Percentiles rank a stretch among this genome's conserved stretches.
Conservation (phyloP, 2,797 vertebrate species). For the Zalophus californianus region DNA sequence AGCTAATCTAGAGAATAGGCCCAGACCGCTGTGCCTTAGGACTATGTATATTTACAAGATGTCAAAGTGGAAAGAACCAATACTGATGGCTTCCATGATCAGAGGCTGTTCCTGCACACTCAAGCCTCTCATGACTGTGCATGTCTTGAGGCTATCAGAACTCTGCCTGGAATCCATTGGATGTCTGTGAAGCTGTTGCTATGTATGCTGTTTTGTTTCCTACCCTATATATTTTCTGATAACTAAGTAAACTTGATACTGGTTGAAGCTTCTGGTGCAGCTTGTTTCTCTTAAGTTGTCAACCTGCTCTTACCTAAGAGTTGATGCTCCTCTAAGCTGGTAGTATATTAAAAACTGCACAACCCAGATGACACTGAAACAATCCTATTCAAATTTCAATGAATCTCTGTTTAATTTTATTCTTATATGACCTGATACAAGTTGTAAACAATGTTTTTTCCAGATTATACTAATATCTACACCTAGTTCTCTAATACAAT, state of each 20-base stretch:
- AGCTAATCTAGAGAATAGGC: not conserved
- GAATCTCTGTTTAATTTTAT: not conserved
- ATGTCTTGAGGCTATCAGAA: not conserved
- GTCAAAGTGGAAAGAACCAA: not conserved
- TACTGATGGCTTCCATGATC: not conserved
- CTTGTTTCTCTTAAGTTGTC: not conserved
- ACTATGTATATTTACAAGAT: rapidly evolving
- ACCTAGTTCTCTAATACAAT: not conserved
- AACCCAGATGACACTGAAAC: not conserved
- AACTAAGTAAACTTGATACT: not conserved
- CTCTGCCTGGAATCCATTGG: not conserved
- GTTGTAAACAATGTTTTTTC: not conserved
- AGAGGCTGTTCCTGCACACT: not conserved
- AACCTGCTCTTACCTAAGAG: not conserved
- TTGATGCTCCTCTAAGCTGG: not conserved
- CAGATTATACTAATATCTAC: not conserved
- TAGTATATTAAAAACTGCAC: not conserved
- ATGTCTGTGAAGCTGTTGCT: not conserved
- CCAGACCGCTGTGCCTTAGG: rapidly evolving
- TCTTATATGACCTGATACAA: not conserved
- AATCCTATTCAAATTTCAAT: not conserved
- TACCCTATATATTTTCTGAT: not conserved
- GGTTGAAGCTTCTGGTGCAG: not conserved
- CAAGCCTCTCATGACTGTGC: not conserved
- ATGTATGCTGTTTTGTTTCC: not conserved